Conservation (phyloP, 2,888 invertebrate species). For the Pilophorus perplexus region DNA sequence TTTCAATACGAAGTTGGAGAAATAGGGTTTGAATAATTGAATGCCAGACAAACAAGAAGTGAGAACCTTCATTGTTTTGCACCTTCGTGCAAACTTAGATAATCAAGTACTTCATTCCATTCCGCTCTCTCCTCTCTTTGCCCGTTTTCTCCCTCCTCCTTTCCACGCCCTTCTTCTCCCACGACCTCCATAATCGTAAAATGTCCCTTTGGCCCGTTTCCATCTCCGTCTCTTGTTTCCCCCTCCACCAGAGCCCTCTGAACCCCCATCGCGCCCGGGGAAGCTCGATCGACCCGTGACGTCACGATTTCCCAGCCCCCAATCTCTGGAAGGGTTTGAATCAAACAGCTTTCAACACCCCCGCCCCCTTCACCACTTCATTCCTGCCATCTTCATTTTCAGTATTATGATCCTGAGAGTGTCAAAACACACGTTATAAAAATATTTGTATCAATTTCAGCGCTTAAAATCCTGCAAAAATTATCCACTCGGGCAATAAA, state of each 20-base stretch:
- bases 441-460: too few relatives aligned
- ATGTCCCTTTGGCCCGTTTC: background rate
- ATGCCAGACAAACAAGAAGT: too few relatives aligned
- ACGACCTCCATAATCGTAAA: background rate
- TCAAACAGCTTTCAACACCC: conserved; percentile 30
- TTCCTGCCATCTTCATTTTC: too few relatives aligned
- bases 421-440: too few relatives aligned
- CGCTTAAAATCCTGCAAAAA: too few relatives aligned
- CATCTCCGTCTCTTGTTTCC: background rate
- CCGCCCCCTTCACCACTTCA: background rate
- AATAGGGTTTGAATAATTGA: too few relatives aligned
- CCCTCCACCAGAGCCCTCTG: background rate
- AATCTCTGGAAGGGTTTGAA: conserved; percentile 17
- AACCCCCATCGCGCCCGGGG: too few relatives aligned
- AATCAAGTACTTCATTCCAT: background rate
- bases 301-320: conserved; percentile 23
- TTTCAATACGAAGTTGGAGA: too few relatives aligned
- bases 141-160: conserved; percentile 1
- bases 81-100: too few relatives aligned
- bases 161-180: background rate
- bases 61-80: too few relatives aligned
- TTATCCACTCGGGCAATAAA: too few relatives aligned
- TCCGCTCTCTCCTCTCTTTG: background rate
- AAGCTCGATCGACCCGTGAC: conserved; percentile 39
- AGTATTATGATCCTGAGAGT: too few relatives aligned